phyloP scores from a whole-genome alignment of 2,888 invertebrate genomes.

The Hemicrepidius hirtus region DNA sequence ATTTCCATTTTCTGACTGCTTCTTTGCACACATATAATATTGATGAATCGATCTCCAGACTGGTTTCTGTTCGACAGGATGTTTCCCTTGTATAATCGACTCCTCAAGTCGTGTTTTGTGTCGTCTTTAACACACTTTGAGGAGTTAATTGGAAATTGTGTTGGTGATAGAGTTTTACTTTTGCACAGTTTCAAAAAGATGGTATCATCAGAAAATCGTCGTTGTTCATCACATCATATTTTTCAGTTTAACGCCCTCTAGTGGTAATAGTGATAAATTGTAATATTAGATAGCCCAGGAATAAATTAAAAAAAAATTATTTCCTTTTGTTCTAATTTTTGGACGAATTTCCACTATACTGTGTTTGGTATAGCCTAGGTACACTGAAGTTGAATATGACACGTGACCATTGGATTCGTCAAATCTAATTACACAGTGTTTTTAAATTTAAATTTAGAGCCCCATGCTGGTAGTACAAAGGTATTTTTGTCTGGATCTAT shows the following conservation, averaged over 20 bases:
- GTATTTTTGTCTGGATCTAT: constrained; percentile 16
- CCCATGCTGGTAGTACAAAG: constrained; percentile 11
- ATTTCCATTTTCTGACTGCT: constrained; percentile 43
- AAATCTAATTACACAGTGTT: not conserved
- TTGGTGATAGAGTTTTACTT: constrained; percentile 2
- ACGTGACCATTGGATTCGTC: not conserved
- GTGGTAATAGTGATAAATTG: too few species aligned
- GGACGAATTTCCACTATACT: too few species aligned
- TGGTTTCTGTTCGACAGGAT: constrained; percentile 46
- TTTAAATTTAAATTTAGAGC: constrained; percentile 6
- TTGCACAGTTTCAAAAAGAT: constrained; percentile 1
- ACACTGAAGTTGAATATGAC: too few species aligned
- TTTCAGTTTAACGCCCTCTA: too few species aligned
- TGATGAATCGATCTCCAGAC: constrained; percentile 49
- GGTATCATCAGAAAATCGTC: too few species aligned
- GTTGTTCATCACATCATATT: too few species aligned
- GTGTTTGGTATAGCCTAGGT: too few species aligned
- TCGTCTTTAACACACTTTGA: constrained; percentile 35
- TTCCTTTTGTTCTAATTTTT: too few species aligned
- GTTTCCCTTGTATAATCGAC: constrained; percentile 38
- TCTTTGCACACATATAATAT: constrained; percentile 49
- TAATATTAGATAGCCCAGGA: too few species aligned
- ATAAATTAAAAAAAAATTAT: too few species aligned
- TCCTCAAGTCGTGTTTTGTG: constrained; percentile 37
- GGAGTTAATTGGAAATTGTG: constrained; percentile 33